Conservation (phyloP, 2,113 vertebrate species). For the Tylochromis polylepis region DNA sequence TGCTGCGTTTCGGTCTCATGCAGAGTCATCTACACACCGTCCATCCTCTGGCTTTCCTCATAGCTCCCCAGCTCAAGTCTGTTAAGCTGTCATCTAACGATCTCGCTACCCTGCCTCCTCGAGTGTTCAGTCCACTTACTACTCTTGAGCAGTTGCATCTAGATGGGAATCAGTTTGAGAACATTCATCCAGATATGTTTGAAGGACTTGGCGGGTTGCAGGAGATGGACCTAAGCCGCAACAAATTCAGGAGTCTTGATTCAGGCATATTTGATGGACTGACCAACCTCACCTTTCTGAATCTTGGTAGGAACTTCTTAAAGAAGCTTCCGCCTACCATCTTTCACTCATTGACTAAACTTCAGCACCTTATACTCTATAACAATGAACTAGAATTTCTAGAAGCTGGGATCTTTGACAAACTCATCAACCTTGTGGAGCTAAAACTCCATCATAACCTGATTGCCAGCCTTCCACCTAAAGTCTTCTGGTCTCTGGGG, state of each 20-base stretch:
- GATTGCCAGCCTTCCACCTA: slow-evolving; percentile 68
- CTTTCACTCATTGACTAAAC: slow-evolving; percentile 72
- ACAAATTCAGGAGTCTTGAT: slow-evolving; percentile 62
- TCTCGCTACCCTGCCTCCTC: slow-evolving; percentile 68
- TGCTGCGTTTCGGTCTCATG: slow-evolving; percentile 74
- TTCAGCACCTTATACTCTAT: slow-evolving; percentile 71
- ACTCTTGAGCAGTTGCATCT: slow-evolving; percentile 76
- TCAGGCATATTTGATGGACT: slow-evolving; percentile 67
- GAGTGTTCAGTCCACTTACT: slow-evolving; percentile 68
- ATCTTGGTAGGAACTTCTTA: slow-evolving; percentile 79
- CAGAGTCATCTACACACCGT: slow-evolving; percentile 71
- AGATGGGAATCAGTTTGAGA: slow-evolving; percentile 70
- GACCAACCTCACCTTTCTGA: slow-evolving; percentile 68
- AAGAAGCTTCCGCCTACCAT: slow-evolving; percentile 68
- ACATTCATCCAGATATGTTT: slow-evolving; percentile 65
- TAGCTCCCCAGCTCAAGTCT: slow-evolving; percentile 70
- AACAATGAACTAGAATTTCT: slow-evolving; percentile 74
- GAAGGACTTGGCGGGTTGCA: slow-evolving; percentile 62
- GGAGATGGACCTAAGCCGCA: slow-evolving; percentile 75
- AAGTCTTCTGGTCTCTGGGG: slow-evolving; percentile 73
- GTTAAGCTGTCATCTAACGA: slow-evolving; percentile 75
- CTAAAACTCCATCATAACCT: slow-evolving; percentile 76
- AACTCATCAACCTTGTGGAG: slow-evolving; percentile 69
- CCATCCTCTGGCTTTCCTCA: slow-evolving; percentile 75
- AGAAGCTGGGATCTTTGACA: slow-evolving; percentile 68